A percentile compares a stretch with the other conserved stretches of the same genome.
phyloP scores from a whole-genome alignment of 2,113 vertebrate species.

The Sylvia atricapilla region DNA sequence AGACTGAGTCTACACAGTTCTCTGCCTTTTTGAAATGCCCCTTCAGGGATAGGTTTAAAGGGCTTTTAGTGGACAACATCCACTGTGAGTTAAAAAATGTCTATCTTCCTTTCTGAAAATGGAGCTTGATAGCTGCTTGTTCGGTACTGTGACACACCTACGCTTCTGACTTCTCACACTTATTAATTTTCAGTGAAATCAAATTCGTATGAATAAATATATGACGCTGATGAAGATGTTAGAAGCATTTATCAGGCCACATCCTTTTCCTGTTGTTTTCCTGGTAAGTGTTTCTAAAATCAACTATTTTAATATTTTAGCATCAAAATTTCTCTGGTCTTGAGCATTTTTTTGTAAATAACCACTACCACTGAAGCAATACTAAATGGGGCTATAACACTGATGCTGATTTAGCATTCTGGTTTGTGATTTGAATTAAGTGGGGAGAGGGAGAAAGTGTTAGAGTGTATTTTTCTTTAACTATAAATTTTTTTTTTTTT shows the following conservation, averaged over 20 bases:
- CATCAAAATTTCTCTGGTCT: not conserved
- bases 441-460: not conserved
- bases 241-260: slow-evolving; percentile 45
- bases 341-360: slow-evolving; percentile 26
- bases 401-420: slow-evolving; percentile 1
- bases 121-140: not conserved
- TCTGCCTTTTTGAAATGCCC: not conserved
- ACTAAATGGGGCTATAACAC: not conserved
- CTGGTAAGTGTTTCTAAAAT: slow-evolving; percentile 10
- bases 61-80: not conserved
- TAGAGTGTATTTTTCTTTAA: not conserved
- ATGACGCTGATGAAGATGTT: not conserved
- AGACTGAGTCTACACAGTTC: not conserved
- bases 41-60: not conserved
- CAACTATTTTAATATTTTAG: slow-evolving; percentile 21
- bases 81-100: not conserved
- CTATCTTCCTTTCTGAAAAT: not conserved
- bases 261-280: slow-evolving; percentile 67
- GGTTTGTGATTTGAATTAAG: not conserved
- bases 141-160: fast-evolving
- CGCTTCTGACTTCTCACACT: not conserved
- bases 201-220: not conserved
- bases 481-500: not conserved
- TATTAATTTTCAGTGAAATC: slow-evolving; percentile 26
- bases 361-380: not conserved